Percentiles rank a stretch among this genome's conserved stretches.
These are phyloP conservation scores for Erythrocebus patas DNA, from an alignment of 2,113 vertebrate species.

Conservation along the genomic window DNA sequence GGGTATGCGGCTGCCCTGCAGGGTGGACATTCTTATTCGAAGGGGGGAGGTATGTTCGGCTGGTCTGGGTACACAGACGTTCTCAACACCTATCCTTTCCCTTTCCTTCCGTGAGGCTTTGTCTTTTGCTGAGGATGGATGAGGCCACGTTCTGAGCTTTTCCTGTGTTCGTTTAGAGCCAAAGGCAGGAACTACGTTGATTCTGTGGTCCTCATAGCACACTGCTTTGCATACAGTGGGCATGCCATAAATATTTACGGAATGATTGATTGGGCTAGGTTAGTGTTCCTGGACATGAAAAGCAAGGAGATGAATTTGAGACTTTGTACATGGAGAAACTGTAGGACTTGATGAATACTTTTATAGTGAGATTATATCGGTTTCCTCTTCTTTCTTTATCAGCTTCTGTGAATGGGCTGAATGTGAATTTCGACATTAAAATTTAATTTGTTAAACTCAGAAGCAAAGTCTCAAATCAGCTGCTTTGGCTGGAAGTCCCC, in stretches of 20 bases:
- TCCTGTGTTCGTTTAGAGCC: neutral
- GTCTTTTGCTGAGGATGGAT: neutral
- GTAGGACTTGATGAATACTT: neutral
- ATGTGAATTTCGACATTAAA: neutral
- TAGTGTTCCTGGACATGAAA: neutral
- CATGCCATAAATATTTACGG: neutral
- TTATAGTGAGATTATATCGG: neutral
- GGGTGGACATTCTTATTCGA: accelerated
- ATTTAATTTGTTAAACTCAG: neutral
- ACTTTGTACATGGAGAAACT: neutral
- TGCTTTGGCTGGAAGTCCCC: neutral
- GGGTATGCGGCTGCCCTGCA: neutral
- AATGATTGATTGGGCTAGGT: neutral
- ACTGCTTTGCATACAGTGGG: neutral
- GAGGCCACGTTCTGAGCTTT: neutral
- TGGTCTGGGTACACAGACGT: too few species aligned
- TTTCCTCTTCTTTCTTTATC: neutral
- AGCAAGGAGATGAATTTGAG: neutral
- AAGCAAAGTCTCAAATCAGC: neutral
- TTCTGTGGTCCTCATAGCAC: neutral
- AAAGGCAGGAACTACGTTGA: neutral
- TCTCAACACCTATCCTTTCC: neutral
- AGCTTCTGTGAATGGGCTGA: neutral
- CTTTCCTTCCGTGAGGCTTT: neutral
- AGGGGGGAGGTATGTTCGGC: too few species aligned